Base-by-base conservation (phyloP, 2,888 invertebrate genomes). In the Nebria salina region DNA sequence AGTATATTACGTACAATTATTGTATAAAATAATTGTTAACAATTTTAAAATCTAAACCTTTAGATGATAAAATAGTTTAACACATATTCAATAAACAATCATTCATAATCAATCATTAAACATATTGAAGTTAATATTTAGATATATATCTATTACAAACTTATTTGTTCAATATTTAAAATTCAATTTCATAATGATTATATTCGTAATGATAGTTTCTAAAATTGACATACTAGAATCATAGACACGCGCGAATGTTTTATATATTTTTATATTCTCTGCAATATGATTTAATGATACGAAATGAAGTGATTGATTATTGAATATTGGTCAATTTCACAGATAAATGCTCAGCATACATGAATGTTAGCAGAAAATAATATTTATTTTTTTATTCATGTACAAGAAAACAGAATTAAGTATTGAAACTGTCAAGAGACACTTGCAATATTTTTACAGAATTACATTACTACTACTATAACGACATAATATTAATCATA, bases 361-460 rank as follows among this genome's bases (percentile, higher is more conserved):
- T 73, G 73, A 73, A 73, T 43, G 42, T 75, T 73, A 42, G 75
- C 68, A 64, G 72, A 65, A 81, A 65, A 81, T 73, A 76, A 76
- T 64, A 81, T 76, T 80, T 81, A 81, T 81, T 81, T 81, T 81
- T 81, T 81, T 81, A 81, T 81, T 76, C 81, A 81, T 81, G 81
- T 81, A 81, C 81, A 81, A 81, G 65, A 54, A 54, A 81, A 81
- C 68, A 43, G 74, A 74, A 68, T 74, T 79, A 34, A 68, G 75
- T 74, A 66, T 65, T 66, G 43, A 66, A 26, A 75, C 68, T 74
- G 26, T 20, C 75, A 79, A 75, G 42, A 80, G 68, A 75, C 66
- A 72, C 64, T 75, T 75, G 74, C 80, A 80, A 75, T 80, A 80
- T 80, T 80, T 80, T 80, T 80, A 80, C 80, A 80, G 75, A 79